Base-by-base conservation (phyloP, 1,140 invertebrate species). In the Aphelinus atriplicis region DNA sequence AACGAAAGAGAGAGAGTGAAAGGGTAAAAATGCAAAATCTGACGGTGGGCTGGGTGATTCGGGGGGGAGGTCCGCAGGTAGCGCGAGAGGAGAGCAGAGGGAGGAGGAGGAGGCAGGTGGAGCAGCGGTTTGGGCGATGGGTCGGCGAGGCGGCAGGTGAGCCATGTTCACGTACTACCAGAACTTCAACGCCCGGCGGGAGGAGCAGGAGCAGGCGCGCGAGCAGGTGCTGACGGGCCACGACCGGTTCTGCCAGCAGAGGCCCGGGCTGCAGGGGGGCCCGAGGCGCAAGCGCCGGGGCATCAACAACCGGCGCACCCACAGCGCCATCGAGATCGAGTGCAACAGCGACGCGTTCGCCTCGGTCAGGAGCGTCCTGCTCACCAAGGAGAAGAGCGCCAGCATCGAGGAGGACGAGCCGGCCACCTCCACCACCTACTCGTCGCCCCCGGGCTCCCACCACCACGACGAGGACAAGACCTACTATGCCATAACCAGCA, bases 101-200 rank as follows among this genome's bases (percentile, higher is more conserved):
- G 78, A 77, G 77, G 77, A 76, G 56, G 68, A 79, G 62, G 73
- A 7, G 60, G 43, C 65, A 47, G 9, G 51, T 42, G 10, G 45
- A 68, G 10, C 3, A 63, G 50, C 50, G n/a, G 10, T 7, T 42
- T 9, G 7, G 10, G 9, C 26, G 10, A 46, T n/a, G 7, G 10
- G 60, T n/a, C 48, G 57, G 42, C 43, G 42, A 50, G 57, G 55
- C 46, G 47, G 47, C 50, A 61, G 48, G 42, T 7, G 42, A 60
- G 5, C 88, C 53, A 94, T 95, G 93, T 93, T 95, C 79, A 94
- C 94, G 79, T 87, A 94, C 43, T 94, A 94, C 83, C 92, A 94
- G 80, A 92, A 90, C 70, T 90, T 94, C 79, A 92, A 91, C 77
- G 90, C 91, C 78, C 89, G 90, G 61, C 90, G 90, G 50, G 89